Evolutionary conservation across 92 coral and sea anemone species (phyloP).

Genomic region (Heliopora coerulea): DNA sequence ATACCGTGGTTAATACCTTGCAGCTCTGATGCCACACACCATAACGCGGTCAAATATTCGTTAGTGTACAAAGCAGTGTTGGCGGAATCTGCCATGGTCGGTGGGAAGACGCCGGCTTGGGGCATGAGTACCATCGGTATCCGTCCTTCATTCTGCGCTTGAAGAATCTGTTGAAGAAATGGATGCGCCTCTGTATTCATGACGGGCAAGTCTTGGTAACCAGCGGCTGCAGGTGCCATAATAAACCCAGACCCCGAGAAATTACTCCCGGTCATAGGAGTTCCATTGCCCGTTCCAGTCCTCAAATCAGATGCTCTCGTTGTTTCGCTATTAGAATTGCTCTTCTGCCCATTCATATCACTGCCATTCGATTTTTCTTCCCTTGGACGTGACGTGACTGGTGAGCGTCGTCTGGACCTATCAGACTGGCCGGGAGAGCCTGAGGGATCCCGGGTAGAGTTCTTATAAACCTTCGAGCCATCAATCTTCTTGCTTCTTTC

Average conservation of each 20-base stretch:
- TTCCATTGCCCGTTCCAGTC: neutral
- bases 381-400: neutral
- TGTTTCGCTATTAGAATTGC: conserved; percentile 8
- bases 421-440: neutral
- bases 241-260: conserved; percentile 21
- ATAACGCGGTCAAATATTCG: conserved; percentile 17
- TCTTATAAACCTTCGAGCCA: neutral
- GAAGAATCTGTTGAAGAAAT: conserved; percentile 11
- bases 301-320: neutral
- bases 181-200: conserved; percentile 5
- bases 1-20: no score
- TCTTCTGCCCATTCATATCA: conserved; percentile 2
- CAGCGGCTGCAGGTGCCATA: conserved; percentile 22
- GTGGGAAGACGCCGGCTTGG: conserved; percentile 17
- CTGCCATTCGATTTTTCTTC: neutral
- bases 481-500: neutral
- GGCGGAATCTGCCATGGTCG: neutral
- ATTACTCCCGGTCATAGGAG: neutral
- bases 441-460: neutral
- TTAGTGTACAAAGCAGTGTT: neutral
- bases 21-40: neutral
- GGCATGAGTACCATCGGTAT: conserved; percentile 22
- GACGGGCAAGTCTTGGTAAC: conserved; percentile 18
- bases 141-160: conserved; percentile 36
- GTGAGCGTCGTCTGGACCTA: conserved; percentile 11